Percentiles rank a stretch among this genome's conserved stretches.
Conservation (phyloP, 2,888 invertebrate genomes). For the Anticlea derivata region DNA sequence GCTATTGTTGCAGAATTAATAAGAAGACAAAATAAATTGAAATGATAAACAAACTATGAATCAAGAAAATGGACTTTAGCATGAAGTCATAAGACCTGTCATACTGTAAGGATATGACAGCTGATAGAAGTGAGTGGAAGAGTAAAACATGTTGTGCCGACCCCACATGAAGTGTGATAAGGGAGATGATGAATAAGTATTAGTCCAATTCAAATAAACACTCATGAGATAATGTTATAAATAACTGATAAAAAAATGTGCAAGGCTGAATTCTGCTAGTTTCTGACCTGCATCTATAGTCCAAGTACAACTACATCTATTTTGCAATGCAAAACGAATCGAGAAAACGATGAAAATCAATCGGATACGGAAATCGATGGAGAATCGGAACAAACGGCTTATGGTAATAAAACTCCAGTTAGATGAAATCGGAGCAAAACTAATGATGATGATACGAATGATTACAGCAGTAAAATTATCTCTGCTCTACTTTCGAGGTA, state of each 20-base stretch:
- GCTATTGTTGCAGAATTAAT: slow-evolving; percentile 11
- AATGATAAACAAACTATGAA: not conserved
- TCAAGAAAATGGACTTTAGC: no score
- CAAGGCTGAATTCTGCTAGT: no score
- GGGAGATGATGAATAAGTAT: no score
- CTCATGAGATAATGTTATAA: no score
- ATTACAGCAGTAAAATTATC: slow-evolving; percentile 14
- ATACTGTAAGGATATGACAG: no score
- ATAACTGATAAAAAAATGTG: no score
- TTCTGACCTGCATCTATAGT: no score
- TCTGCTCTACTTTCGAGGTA: slow-evolving; percentile 12
- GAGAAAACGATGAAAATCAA: slow-evolving; percentile 26
- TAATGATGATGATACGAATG: slow-evolving; percentile 21
- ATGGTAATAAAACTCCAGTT: slow-evolving; percentile 22
- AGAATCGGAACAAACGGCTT: slow-evolving; percentile 26
- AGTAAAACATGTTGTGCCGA: no score
- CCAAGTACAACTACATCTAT: not conserved
- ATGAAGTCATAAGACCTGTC: no score
- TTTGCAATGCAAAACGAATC: slow-evolving; percentile 13
- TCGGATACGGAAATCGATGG: slow-evolving; percentile 20
- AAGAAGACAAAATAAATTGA: slow-evolving; percentile 1
- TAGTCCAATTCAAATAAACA: no score
- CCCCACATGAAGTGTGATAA: no score
- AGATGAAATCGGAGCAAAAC: slow-evolving; percentile 28
- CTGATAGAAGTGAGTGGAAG: no score